Percentiles rank a stretch among this genome's conserved stretches.
phyloP scores from a whole-genome alignment of 2,113 vertebrate genomes.

The Erythrocercus mccallii region DNA sequence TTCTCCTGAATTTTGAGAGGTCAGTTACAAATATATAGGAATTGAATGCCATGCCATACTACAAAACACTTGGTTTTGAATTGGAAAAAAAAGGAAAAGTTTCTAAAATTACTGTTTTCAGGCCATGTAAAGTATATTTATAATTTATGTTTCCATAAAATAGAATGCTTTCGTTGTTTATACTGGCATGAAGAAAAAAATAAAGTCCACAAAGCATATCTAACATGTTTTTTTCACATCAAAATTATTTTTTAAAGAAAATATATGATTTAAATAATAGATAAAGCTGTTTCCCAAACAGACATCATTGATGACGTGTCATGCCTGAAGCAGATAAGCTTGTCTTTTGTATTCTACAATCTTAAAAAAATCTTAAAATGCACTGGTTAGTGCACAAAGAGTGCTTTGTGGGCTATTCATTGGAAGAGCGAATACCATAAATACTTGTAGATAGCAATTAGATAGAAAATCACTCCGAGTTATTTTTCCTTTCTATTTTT shows the following conservation, averaged over 20 bases:
- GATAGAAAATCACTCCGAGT: conserved; percentile 68
- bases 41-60: neutral
- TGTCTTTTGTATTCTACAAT: conserved; percentile 42
- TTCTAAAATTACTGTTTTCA: neutral
- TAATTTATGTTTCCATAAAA: neutral
- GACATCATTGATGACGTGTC: conserved; percentile 37
- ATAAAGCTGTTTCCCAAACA: conserved; percentile 17
- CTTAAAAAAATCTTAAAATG: conserved; percentile 51
- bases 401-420: conserved; percentile 59
- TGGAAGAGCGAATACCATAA: conserved; percentile 75
- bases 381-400: conserved; percentile 64
- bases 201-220: neutral
- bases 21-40: neutral
- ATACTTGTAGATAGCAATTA: conserved; percentile 85
- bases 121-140: neutral
- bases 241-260: neutral
- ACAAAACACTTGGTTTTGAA: neutral
- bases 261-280: neutral
- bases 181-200: neutral
- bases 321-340: conserved; percentile 55
- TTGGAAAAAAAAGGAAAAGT: neutral
- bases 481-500: conserved; percentile 31
- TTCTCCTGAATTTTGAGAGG: neutral
- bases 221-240: neutral
- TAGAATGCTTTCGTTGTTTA: neutral